phyloP scores from a whole-genome alignment of 2,888 invertebrate species.

The Aphidoletes aphidimyza region DNA sequence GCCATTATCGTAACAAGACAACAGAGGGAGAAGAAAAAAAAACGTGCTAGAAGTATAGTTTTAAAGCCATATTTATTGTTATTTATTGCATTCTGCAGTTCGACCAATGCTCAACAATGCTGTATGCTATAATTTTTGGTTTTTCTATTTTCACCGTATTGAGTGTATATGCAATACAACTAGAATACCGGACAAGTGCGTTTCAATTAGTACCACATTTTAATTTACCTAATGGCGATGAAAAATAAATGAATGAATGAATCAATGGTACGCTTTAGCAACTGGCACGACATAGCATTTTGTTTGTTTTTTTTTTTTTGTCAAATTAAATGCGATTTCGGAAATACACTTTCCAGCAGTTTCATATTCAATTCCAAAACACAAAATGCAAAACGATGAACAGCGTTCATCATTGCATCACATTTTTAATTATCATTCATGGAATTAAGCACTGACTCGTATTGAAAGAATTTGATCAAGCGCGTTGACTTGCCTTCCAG shows the following conservation, averaged over 20 bases:
- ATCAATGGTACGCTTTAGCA: background rate
- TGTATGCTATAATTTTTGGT: background rate
- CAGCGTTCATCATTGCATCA: too few relatives aligned
- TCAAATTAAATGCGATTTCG: background rate
- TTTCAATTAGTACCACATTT: background rate
- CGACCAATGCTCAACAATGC: background rate
- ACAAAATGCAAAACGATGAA: too few relatives aligned
- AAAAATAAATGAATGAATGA: background rate
- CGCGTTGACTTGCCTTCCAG: too few relatives aligned
- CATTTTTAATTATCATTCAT: too few relatives aligned
- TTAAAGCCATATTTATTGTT: conserved; percentile 9
- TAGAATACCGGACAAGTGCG: conserved; percentile 5
- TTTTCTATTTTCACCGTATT: background rate
- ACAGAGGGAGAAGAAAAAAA: background rate
- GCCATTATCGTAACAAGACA: too few relatives aligned
- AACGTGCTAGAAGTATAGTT: background rate
- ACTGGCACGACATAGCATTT: background rate
- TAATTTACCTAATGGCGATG: background rate
- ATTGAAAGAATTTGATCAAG: too few relatives aligned
- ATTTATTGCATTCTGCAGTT: conserved; percentile 31
- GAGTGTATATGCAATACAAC: background rate
- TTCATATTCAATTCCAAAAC: background rate
- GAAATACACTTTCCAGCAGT: background rate
- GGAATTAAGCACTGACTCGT: too few relatives aligned
- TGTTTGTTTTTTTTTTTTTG: too few relatives aligned